Percentiles rank a stretch among this genome's conserved stretches.
Evolutionary conservation across 2,888 invertebrate genomes (phyloP).

Genomic region (Limnephilus auricula): DNA sequence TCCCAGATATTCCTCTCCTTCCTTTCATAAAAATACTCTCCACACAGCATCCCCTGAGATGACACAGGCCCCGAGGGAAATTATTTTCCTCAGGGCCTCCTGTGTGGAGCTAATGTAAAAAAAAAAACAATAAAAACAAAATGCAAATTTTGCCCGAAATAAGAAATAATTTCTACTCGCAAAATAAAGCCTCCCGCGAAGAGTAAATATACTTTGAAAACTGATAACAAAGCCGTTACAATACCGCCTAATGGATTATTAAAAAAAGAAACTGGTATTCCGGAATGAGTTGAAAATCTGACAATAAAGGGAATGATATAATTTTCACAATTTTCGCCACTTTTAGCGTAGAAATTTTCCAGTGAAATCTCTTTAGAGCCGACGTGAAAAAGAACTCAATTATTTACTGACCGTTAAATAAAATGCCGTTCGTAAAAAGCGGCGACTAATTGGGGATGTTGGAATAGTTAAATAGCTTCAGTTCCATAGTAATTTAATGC

Average conservation of each 20-base stretch:
- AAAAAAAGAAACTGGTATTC: constrained; percentile 32
- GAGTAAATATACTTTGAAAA: constrained; percentile 4
- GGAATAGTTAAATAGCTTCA: neutral
- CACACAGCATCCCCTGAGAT: too few species aligned
- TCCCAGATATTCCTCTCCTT: too few species aligned
- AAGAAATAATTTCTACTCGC: neutral
- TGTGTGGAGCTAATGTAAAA: too few species aligned
- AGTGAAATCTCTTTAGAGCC: neutral
- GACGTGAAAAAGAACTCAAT: neutral
- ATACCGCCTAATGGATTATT: constrained; percentile 29
- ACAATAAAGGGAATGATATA: constrained; percentile 37
- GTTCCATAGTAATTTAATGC: neutral
- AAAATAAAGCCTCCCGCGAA: neutral
- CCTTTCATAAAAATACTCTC: too few species aligned
- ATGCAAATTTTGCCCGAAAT: constrained; percentile 7
- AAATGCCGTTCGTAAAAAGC: constrained; percentile 10
- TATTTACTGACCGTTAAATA: constrained; percentile 23
- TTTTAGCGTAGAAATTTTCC: neutral
- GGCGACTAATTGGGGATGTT: neutral
- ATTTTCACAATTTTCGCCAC: constrained; percentile 13
- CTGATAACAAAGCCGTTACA: constrained; percentile 34
- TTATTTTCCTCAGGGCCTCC: too few species aligned
- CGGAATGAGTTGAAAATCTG: neutral
- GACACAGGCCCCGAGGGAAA: too few species aligned
- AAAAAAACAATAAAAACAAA: too few species aligned